Evolutionary conservation across 1,140 invertebrate species (phyloP).

Genomic region (Orussus abietinus): DNA sequence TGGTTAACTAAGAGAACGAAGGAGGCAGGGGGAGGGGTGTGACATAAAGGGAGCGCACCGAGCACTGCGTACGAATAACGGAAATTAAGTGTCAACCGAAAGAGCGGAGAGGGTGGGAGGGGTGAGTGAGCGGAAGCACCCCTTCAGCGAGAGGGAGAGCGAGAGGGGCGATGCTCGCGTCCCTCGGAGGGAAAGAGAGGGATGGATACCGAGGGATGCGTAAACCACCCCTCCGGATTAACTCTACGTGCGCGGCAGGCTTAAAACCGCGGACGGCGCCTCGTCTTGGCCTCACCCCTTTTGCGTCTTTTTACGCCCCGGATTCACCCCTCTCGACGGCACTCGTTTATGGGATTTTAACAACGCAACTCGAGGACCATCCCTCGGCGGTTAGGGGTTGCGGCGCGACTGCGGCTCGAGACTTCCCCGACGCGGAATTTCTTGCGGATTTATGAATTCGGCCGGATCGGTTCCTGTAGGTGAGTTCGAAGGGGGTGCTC

Average conservation of each 20-base stretch:
- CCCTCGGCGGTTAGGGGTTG: background rate
- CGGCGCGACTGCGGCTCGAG: background rate
- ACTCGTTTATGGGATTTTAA: constrained; percentile 39
- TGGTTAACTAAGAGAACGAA: constrained; percentile 14
- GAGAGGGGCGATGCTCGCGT: constrained; percentile 24
- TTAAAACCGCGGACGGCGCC: constrained; percentile 32
- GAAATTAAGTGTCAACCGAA: constrained; percentile 56
- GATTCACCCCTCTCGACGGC: constrained; percentile 4
- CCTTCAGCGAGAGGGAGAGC: constrained; percentile 22
- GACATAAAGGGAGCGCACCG: constrained; percentile 39
- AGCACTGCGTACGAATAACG: constrained; percentile 51
- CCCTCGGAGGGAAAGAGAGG: no score
- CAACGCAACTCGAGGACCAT: constrained; percentile 18
- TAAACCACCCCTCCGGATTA: constrained; percentile 39
- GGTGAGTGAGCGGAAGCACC: constrained; percentile 1
- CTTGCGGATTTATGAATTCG: no score
- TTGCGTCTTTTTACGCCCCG: constrained; percentile 5
- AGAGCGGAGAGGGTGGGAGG: constrained; percentile 36
- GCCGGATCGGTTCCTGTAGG: no score
- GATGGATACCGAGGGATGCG: constrained; percentile 29
- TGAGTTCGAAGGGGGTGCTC: no score
- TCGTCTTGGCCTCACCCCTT: constrained; percentile 20
- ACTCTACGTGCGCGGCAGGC: constrained; percentile 45
- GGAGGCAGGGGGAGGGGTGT: constrained; percentile 22
- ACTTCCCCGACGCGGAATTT: no score